Base-by-base conservation (phyloP, 2,888 invertebrate species). In the Dicycla oo region DNA sequence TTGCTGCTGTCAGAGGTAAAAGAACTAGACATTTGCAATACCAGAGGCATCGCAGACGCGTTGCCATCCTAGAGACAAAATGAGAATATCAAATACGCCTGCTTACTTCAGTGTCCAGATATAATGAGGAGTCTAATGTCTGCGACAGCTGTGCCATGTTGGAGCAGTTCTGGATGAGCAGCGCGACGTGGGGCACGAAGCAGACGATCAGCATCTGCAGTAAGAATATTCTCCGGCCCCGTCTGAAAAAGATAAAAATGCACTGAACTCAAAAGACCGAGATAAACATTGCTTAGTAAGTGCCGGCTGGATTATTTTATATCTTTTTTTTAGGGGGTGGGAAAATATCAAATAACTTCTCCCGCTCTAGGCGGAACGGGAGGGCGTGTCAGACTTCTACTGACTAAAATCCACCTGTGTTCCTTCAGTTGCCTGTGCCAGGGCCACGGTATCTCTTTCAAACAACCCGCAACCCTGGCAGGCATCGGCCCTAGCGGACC, bases 101-200 rank as follows among this genome's bases (percentile, higher is more conserved):
- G 5, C 43, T 79, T 84, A 96, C 97, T 95, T 97, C 96, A 53
- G 92, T 89, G 75, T 95, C 91, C 57, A 96, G 89, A 82, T 94
- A 95, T 13, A 94, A 82, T 0, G 96, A 96, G 1, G 95, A 92
- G 76, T 95, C 93, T 78, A 96, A 88, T 2, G 95, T 94, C 51
- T 91, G 90, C 0, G 96, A 94, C 2, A 96, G 92, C 60, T 93
- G 94, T 0, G 95, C 94, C 95, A 97, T 96, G 73, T 95, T 93
- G 80, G 96, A 93, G 81, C 96, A 96, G 91, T 96, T 97, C 89
- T 97, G 96, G 20, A 94, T 88, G 62, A 97, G 92, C 49, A 97
- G 93, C 1, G 96, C 96, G 2, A 93, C 94, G 82, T 97, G 96
- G 0, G 97, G 97, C 54, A 97, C 93, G 89, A 97, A 96, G 81